A percentile compares a stretch with the other conserved stretches of the same genome.
These are phyloP conservation scores for Holothuria leucospilota DNA, from an alignment of 53 echinoderm and acorn worm genomes.

Conservation along the genomic window DNA sequence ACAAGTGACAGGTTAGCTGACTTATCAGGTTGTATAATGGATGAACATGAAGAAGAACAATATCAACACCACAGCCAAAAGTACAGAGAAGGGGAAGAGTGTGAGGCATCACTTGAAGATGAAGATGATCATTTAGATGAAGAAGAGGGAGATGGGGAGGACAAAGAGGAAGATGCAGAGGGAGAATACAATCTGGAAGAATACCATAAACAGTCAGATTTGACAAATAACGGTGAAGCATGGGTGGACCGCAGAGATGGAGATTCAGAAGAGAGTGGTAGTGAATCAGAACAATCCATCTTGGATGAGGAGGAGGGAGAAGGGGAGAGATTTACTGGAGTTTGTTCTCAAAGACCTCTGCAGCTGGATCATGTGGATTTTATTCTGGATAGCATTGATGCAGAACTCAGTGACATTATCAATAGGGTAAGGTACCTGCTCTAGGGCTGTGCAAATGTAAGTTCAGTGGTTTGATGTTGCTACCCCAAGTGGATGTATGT, in stretches of 20 bases:
- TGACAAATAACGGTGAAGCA: too few species aligned
- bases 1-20: neutral
- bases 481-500: too few species aligned
- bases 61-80: neutral
- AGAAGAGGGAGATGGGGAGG: conserved; percentile 18
- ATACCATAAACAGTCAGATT: too few species aligned
- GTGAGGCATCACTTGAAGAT: conserved; percentile 18
- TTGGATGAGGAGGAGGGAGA: conserved; percentile 37
- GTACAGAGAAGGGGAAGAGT: neutral
- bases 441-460: too few species aligned
- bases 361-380: conserved; percentile 94
- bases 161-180: neutral
- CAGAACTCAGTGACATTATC: conserved; percentile 89
- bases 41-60: conserved; percentile 14
- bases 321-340: conserved; percentile 43
- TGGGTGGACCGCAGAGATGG: neutral
- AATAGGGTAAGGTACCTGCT: conserved; percentile 64
- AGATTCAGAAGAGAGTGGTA: neutral
- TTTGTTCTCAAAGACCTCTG: conserved; percentile 42
- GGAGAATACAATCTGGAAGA: neutral
- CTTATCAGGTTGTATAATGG: neutral
- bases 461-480: too few species aligned
- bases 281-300: neutral
- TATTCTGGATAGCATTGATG: conserved; percentile 96
- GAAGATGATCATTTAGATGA: conserved; percentile 18